Base-by-base conservation (phyloP, 1,140 invertebrate genomes). In the Heliconius hermathena region DNA sequence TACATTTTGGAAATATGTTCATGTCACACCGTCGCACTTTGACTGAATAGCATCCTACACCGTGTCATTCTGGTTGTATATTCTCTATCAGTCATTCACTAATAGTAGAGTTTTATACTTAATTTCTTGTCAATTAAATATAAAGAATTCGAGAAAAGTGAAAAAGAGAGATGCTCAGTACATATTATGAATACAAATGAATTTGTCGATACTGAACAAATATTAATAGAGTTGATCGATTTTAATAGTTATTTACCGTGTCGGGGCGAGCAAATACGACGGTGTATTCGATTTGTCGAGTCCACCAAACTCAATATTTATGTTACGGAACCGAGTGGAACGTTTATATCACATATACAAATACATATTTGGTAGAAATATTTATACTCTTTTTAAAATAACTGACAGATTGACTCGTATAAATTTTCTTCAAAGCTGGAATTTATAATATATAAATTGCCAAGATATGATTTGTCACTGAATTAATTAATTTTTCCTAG, bases 211-310 rank as follows among this genome's bases (percentile, higher is more conserved):
- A 73, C 76, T 81, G 80, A 57, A 57, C 80, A 83, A 86, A 86
- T 86, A 85, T 86, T 86, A 82, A 84, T 85, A 73, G 73, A 86
- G 81, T 81, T 81, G 79, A 85, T 86, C 79, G 82, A 81, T 77
- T 86, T 82, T 85, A 83, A 83, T 81, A 82, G 80, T 79, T 79
- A 83, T 81, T 79, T 82, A 76, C 81, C 71, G 54, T 57, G 79
- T 82, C 78, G 80, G 78, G 77, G 81, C 79, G 84, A 81, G 77
- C 73, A 82, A 82, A 83, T 76, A 84, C 81, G 83, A 81, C 49
- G 81, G 81, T 38, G 70, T 85, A 84, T 82, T 82, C 83, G 84
- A 84, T 84, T 85, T 85, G 84, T 73, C 57, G 78, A 77, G 75
- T 52, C 72, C 33, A 77, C 73, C 57, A 77, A 73, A 41, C 29